These are phyloP conservation scores for Aleiodes leptofemur DNA, from an alignment of 2,888 invertebrate genomes.

Conservation along the genomic window DNA sequence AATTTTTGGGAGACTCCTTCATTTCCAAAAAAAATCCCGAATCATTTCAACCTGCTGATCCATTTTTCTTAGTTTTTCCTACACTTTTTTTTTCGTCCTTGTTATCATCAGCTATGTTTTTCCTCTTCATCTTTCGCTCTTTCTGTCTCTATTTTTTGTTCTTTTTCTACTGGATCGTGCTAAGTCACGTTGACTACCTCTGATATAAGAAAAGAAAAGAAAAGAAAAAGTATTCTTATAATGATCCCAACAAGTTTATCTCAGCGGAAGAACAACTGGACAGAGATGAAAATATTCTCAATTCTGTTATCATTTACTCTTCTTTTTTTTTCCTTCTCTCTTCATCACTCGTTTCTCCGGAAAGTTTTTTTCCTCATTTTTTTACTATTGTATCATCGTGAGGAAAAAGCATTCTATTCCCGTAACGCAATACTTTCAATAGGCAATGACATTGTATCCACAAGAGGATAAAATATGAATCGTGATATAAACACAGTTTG, in stretches of 20 bases:
- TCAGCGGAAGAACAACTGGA: slow-evolving; percentile 41
- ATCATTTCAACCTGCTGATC: no score
- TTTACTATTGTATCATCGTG: no score
- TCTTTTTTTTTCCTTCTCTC: not conserved
- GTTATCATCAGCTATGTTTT: no score
- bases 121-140: not conserved
- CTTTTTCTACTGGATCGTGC: slow-evolving; percentile 10
- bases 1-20: no score
- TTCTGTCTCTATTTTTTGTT: not conserved
- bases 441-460: no score
- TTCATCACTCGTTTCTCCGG: not conserved
- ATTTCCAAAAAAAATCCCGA: no score
- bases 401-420: no score
- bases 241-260: slow-evolving; percentile 42
- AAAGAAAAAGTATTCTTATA: slow-evolving; percentile 30
- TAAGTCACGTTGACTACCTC: slow-evolving; percentile 10
- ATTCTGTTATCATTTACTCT: not conserved
- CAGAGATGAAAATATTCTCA: slow-evolving; percentile 6
- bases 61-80: not conserved
- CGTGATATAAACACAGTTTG: no score
- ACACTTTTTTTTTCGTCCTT: not conserved
- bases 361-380: not conserved
- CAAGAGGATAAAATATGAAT: no score
- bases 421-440: no score
- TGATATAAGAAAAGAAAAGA: slow-evolving; percentile 12